Base-by-base conservation (phyloP, 2,888 invertebrate species). In the Chrysomela aeneicollis region DNA sequence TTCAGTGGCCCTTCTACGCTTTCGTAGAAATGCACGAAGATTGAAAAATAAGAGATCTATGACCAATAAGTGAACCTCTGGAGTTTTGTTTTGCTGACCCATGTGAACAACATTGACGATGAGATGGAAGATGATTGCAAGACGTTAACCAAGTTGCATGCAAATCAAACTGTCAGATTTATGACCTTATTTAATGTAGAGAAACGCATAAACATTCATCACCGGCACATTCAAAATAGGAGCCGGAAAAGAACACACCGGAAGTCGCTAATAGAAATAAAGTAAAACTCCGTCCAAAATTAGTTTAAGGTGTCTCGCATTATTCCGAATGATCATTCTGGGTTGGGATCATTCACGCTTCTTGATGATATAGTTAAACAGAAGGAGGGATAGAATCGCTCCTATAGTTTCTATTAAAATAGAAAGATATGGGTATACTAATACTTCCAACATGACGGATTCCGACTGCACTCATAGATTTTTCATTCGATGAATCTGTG, bases 251-350 rank as follows among this genome's bases (percentile, higher is more conserved):
- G 30, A 55, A 47, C 17, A 21, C 59, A 63, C 66, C 63, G 66
- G 66, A 66, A 66, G 60, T 50, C 52, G 57, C 66, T 63, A 66
- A 66, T 66, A 66, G 66, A 66, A 63, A 37, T 62, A 63, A 51
- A 51, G 46, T 47, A 61, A 61, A 66, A 66, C 60, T 57, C 51
- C 57, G 49, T 49, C 57, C 61, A 55, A 37, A 47, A n/a, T 65
- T 46, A 61, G 47, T 46, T 54, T 61, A 65, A 65, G 65, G 65
- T 65, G 65, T 65, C 51, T 62, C 61, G 22, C 61, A 52, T 61
- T 65, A 35, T 52, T 21, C 52, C 51, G 51, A 64, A 46, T 64
- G 42, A 53, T 61, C 30, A 49, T 51, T n/a, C 52, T 62, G 50
- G 52, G 55, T 32, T 30, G 26, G 47, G n/a, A 22, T 52, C 46